phyloP scores from a whole-genome alignment of 2,113 vertebrate genomes.

The Climacteris rufus region DNA sequence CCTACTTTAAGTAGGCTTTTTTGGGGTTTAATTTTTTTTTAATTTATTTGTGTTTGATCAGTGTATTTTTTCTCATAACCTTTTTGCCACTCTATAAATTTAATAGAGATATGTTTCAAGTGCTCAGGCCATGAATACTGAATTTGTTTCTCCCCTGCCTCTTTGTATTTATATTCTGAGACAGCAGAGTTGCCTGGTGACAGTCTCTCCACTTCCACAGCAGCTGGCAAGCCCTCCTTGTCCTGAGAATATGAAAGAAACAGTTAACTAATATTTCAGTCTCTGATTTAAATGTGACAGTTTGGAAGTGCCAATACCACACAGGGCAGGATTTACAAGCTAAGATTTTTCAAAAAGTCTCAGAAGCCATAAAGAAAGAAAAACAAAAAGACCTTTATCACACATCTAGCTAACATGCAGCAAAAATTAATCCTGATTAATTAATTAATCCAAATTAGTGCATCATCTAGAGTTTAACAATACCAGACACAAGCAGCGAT shows the following conservation, averaged over 20 bases:
- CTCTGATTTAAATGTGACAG: conserved; percentile 25
- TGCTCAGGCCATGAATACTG: conserved; percentile 11
- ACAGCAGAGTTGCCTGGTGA: conserved; percentile 53
- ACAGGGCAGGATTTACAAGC: not conserved
- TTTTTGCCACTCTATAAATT: conserved; percentile 45
- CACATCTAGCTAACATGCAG: not conserved
- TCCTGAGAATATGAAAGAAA: conserved; percentile 7
- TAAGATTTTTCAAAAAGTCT: conserved; percentile 8
- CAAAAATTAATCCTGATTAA: not conserved
- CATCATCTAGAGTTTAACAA: not conserved
- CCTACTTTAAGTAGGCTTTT: not conserved
- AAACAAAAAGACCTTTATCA: not conserved
- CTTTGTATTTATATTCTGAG: conserved; percentile 27
- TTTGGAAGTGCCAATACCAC: not conserved
- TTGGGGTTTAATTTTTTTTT: not conserved
- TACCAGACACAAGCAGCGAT: not conserved
- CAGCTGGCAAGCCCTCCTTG: conserved; percentile 50
- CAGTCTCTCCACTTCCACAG: conserved; percentile 38
- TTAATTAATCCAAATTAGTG: not conserved
- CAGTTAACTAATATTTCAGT: conserved; percentile 54
- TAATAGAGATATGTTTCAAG: conserved; percentile 36
- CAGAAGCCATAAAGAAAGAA: not conserved
- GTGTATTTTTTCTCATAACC: conserved; percentile 2
- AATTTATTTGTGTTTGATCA: not conserved
- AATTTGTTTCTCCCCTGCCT: conserved; percentile 21